A percentile compares a stretch with the other conserved stretches of the same genome.
Conservation (phyloP, 2,888 invertebrate species). For the Myathropa florea region DNA sequence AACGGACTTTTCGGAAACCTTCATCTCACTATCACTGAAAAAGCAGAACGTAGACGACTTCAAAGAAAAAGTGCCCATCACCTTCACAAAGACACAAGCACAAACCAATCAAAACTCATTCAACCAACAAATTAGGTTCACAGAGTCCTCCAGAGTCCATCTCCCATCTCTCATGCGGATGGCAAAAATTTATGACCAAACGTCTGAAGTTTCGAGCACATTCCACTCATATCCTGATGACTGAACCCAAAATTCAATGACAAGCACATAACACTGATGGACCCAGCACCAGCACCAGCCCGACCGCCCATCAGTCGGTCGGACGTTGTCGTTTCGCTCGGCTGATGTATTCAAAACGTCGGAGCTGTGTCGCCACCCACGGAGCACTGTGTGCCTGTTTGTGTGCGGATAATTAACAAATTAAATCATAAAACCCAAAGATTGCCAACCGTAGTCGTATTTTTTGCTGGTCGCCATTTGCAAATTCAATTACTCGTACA, state of each 20-base stretch:
- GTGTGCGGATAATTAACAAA: slow-evolving; percentile 40
- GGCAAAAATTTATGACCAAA: slow-evolving; percentile 52
- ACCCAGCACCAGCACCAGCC: neutral
- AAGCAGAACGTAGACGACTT: neutral
- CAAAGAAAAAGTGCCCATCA: neutral
- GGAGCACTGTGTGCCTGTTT: neutral
- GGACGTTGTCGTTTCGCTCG: neutral
- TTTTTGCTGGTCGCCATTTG: slow-evolving; percentile 20
- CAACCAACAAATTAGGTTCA: slow-evolving; percentile 57
- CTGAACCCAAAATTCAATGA: slow-evolving; percentile 37
- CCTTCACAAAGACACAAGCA: neutral
- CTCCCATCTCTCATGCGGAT: slow-evolving; percentile 33
- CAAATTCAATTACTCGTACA: slow-evolving; percentile 63
- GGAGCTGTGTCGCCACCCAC: slow-evolving; percentile 29
- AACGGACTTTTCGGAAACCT: neutral
- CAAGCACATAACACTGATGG: slow-evolving; percentile 8
- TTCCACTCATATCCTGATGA: slow-evolving; percentile 17
- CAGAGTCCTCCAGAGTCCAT: slow-evolving; percentile 1
- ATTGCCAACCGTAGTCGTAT: neutral
- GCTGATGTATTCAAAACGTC: no score
- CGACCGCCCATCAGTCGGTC: neutral
- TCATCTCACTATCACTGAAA: neutral
- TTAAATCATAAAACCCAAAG: slow-evolving; percentile 44
- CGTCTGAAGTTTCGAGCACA: slow-evolving; percentile 36
- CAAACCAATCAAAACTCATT: slow-evolving; percentile 55